Evolutionary conservation across 53 echinoderm and acorn worm genomes (phyloP).

Genomic region (Apostichopus leukothele): DNA sequence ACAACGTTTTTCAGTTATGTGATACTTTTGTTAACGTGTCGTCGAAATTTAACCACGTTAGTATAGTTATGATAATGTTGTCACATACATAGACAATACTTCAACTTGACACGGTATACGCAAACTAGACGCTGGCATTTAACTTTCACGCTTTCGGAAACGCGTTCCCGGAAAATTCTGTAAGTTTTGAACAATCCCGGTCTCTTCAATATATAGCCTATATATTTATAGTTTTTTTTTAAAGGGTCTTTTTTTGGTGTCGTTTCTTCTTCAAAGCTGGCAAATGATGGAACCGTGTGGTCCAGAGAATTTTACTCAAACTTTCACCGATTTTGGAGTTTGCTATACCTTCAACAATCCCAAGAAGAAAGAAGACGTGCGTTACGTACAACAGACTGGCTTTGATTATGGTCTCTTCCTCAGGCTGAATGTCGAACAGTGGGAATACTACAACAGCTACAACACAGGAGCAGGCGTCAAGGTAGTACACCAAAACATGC

Average conservation of each 20-base stretch:
- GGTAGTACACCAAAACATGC: slow-evolving; percentile 36
- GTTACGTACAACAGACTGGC: slow-evolving; percentile 67
- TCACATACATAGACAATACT: no score
- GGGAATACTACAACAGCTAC: slow-evolving; percentile 60
- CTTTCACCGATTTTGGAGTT: slow-evolving; percentile 68
- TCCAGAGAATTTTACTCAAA: slow-evolving; percentile 63
- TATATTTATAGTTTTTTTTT: not conserved
- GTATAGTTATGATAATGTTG: no score
- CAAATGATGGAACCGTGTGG: slow-evolving; percentile 54
- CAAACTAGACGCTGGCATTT: no score
- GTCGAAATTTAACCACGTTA: no score
- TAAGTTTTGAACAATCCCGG: no score
- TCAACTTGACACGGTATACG: no score
- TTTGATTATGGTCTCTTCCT: slow-evolving; percentile 69
- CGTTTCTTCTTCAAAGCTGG: slow-evolving; percentile 38
- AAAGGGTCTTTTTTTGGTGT: not conserved
- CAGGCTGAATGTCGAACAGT: slow-evolving; percentile 70
- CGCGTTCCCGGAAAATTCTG: no score
- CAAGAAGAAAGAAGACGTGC: not conserved
- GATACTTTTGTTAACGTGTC: no score
- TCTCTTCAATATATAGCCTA: not conserved
- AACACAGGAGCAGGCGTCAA: slow-evolving; percentile 81
- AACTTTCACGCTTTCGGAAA: no score
- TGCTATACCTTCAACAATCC: slow-evolving; percentile 82
- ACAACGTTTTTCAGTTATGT: no score